Percentiles rank a stretch among this genome's conserved stretches.
These are phyloP conservation scores for Luffia ferchaultella DNA, from an alignment of 2,888 invertebrate species.

Conservation along the genomic window DNA sequence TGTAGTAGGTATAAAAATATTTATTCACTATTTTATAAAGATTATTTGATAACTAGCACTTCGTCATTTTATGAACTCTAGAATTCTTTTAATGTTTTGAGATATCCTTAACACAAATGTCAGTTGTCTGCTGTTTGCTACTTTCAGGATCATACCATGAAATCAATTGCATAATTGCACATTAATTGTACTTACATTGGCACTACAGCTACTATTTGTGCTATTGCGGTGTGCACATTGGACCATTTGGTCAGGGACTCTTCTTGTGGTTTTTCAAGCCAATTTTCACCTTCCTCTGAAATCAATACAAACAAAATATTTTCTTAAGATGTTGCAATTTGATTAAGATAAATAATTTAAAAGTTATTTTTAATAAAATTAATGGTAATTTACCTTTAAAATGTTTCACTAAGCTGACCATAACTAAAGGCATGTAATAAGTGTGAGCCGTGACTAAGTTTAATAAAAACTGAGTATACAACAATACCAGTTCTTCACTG, in stretches of 20 bases:
- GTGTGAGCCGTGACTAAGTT: constrained; percentile 51
- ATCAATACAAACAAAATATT: constrained; percentile 11
- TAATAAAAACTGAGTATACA: constrained; percentile 41
- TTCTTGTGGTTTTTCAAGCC: constrained; percentile 64
- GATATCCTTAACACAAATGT: too few species aligned
- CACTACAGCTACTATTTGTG: constrained; percentile 54
- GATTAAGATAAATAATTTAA: too few species aligned
- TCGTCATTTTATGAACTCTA: too few species aligned
- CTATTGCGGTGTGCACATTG: constrained; percentile 68
- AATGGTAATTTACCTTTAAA: constrained; percentile 60
- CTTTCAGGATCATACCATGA: too few species aligned
- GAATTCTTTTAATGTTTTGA: too few species aligned
- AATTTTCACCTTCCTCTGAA: constrained; percentile 63
- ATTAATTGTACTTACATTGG: constrained; percentile 65
- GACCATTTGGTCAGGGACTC: constrained; percentile 64
- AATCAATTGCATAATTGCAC: too few species aligned
- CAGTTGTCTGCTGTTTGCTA: too few species aligned
- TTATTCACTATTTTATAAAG: too few species aligned
- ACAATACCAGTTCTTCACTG: constrained; percentile 31
- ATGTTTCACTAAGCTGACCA: constrained; percentile 37
- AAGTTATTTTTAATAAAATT: too few species aligned
- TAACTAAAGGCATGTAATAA: constrained; percentile 45
- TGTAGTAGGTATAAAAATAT: too few species aligned
- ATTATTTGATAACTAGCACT: too few species aligned
- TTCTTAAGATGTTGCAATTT: too few species aligned